phyloP scores from a whole-genome alignment of 1,140 invertebrate genomes.

The Leptinotarsa undecemlineata region DNA sequence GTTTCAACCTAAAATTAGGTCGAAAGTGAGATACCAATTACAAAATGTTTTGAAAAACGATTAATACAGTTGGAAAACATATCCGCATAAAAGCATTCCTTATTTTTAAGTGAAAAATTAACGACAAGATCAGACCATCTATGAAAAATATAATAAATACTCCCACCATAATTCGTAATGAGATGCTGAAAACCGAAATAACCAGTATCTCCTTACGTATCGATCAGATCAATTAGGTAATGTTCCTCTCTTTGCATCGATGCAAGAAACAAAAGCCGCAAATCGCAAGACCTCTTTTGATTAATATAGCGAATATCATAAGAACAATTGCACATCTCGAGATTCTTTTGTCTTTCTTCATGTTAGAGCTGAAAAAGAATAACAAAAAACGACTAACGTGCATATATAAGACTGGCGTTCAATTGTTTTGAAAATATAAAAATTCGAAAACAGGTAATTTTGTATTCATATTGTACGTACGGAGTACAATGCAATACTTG shows the following conservation, averaged over 20 bases:
- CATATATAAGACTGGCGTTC: slow-evolving; percentile 38
- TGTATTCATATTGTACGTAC: slow-evolving; percentile 41
- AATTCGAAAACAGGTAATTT: slow-evolving; percentile 41
- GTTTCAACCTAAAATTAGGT: too few species aligned
- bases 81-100: too few species aligned
- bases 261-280: slow-evolving; percentile 14
- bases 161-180: too few species aligned
- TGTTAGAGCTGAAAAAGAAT: slow-evolving; percentile 23
- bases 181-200: background rate
- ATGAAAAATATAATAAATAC: too few species aligned
- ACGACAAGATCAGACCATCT: too few species aligned
- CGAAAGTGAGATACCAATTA: too few species aligned
- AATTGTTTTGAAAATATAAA: slow-evolving; percentile 39
- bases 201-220: background rate
- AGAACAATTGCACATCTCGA: slow-evolving; percentile 27
- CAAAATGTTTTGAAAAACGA: too few species aligned
- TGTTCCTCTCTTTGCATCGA: background rate
- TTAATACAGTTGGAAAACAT: too few species aligned
- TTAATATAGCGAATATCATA: slow-evolving; percentile 25
- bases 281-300: slow-evolving; percentile 9
- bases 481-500: slow-evolving; percentile 37
- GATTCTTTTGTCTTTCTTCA: slow-evolving; percentile 19
- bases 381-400: slow-evolving; percentile 34
- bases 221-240: background rate
- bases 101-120: too few species aligned